Conservation (phyloP, 2,113 vertebrate species). For the Tursiops truncatus region DNA sequence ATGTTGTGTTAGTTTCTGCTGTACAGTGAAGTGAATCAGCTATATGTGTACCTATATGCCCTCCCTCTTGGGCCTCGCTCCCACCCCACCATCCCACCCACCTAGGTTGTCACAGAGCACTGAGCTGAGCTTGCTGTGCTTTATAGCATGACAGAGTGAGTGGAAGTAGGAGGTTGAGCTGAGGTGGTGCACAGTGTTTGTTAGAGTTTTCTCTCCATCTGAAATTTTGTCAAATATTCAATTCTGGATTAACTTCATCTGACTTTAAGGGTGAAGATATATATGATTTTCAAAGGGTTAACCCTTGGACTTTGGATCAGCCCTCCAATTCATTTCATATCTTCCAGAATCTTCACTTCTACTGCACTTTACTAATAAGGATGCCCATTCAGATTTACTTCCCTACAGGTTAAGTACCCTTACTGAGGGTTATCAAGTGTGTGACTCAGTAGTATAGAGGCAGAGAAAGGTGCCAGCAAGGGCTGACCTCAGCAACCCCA, state of each 20-base stretch:
- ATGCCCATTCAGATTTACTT: neutral
- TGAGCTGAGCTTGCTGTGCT: too few relatives aligned
- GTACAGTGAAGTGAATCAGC: too few relatives aligned
- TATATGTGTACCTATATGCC: too few relatives aligned
- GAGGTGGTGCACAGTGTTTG: neutral
- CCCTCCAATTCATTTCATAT: neutral
- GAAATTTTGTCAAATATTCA: neutral
- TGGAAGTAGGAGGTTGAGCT: neutral
- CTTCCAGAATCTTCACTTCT: neutral
- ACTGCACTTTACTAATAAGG: neutral
- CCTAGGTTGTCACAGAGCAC: too few relatives aligned
- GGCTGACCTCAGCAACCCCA: neutral
- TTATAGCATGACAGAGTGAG: neutral
- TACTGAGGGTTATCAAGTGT: neutral
- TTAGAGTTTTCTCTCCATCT: neutral
- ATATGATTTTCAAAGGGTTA: neutral
- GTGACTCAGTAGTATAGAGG: neutral
- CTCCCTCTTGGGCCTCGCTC: too few relatives aligned
- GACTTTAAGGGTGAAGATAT: neutral
- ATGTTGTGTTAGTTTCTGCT: too few relatives aligned
- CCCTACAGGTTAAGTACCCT: too few relatives aligned
- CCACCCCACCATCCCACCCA: too few relatives aligned
- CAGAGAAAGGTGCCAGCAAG: neutral
- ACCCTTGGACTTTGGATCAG: neutral
- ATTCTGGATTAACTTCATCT: neutral